Conservation (phyloP, 2,113 vertebrate species). For the Cichladusa arquata region DNA sequence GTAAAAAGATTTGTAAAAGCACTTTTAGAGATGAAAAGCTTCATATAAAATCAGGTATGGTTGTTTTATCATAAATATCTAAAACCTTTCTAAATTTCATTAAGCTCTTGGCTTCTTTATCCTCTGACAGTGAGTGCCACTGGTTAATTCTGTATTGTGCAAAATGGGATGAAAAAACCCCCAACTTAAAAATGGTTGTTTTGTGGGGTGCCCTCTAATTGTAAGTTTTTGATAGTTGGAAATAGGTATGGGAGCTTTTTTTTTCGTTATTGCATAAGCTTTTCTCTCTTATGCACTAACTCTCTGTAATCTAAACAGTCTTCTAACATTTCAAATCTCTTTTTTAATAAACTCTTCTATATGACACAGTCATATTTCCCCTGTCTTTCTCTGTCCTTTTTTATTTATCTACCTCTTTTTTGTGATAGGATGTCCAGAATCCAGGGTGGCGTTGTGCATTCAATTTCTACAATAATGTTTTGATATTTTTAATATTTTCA, state of each 20-base stretch:
- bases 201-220: neutral
- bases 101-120: conserved; percentile 11
- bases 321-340: neutral
- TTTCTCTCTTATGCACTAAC: neutral
- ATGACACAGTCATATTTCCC: neutral
- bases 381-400: neutral
- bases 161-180: neutral
- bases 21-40: conserved; percentile 24
- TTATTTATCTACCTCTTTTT: neutral
- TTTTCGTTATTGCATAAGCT: neutral
- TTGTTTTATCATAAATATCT: conserved; percentile 39
- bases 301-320: neutral
- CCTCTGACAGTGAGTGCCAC: neutral
- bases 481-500: neutral
- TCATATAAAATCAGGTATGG: conserved; percentile 23
- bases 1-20: conserved; percentile 38
- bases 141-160: neutral
- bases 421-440: neutral
- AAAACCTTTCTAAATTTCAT: conserved; percentile 10
- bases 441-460: neutral
- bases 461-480: neutral
- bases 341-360: neutral
- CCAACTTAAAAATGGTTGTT: neutral
- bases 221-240: neutral
- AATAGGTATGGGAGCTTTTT: neutral